Conservation (phyloP, 2,888 invertebrate species). For the Philaethria dido region DNA sequence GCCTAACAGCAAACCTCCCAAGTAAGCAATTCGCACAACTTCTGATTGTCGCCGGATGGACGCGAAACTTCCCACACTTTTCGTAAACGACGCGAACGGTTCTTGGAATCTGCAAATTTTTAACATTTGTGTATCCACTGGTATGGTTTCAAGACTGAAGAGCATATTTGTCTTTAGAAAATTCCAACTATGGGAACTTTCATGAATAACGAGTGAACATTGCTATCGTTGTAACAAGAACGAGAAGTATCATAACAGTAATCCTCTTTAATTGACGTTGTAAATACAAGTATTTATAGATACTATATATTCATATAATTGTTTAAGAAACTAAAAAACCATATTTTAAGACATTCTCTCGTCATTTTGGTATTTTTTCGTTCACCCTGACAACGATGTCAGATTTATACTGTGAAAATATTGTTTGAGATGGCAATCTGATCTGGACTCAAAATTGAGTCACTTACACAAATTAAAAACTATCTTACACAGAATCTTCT, state of each 20-base stretch:
- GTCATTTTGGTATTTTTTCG: too few species aligned
- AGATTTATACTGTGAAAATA: too few species aligned
- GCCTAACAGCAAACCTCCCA: constrained; percentile 69
- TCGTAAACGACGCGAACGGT: constrained; percentile 53
- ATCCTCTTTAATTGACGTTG: not conserved
- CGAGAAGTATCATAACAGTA: not conserved
- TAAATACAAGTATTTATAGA: not conserved
- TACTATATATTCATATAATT: too few species aligned
- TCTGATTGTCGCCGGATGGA: constrained; percentile 36
- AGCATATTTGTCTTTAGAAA: constrained; percentile 36
- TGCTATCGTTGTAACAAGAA: not conserved
- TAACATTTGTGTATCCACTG: constrained; percentile 41
- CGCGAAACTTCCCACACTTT: constrained; percentile 62
- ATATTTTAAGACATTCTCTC: too few species aligned
- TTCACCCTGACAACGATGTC: too few species aligned
- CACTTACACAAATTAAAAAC: too few species aligned
- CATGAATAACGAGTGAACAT: not conserved
- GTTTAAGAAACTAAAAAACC: too few species aligned
- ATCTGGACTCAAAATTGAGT: too few species aligned
- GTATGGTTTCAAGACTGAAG: constrained; percentile 32
- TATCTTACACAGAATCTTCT: too few species aligned
- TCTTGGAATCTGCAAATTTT: constrained; percentile 52
- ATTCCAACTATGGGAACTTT: constrained; percentile 32
- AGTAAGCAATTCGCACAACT: constrained; percentile 60
- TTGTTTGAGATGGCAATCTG: too few species aligned